Percentiles rank a stretch among this genome's conserved stretches.
These are phyloP conservation scores for Brachionichthys hirsutus DNA, from an alignment of 2,113 vertebrate genomes.

Conservation along the genomic window DNA sequence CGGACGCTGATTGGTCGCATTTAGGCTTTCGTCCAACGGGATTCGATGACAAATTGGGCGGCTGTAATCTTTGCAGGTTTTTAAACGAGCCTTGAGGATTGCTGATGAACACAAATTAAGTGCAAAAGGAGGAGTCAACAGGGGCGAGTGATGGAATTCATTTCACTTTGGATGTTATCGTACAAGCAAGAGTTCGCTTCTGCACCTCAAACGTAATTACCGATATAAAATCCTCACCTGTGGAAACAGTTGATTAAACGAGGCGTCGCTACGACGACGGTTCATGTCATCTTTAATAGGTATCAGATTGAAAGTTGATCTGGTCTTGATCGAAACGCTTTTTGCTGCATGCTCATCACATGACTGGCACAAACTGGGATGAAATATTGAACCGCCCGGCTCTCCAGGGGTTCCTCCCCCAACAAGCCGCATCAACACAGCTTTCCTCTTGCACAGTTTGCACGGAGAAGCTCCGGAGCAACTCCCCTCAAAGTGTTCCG, in stretches of 20 bases:
- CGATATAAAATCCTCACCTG: constrained; percentile 11
- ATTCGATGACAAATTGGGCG: no score
- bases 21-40: no score
- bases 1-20: no score
- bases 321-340: constrained; percentile 40
- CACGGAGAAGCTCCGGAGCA: constrained; percentile 35
- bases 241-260: constrained; percentile 6
- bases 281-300: constrained; percentile 14
- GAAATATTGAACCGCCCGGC: constrained; percentile 63
- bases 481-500: constrained; percentile 20
- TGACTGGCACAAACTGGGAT: constrained; percentile 51
- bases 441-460: constrained; percentile 24
- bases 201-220: constrained; percentile 8
- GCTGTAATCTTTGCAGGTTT: no score
- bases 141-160: no score
- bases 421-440: constrained; percentile 50
- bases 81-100: no score
- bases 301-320: constrained; percentile 22
- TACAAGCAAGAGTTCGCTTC: neutral
- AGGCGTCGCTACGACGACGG: constrained; percentile 1
- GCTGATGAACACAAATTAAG: no score
- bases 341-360: constrained; percentile 35
- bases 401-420: constrained; percentile 47
- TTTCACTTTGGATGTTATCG: no score
- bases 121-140: no score